Percentiles rank a stretch among this genome's conserved stretches.
These are phyloP conservation scores for Mimas tiliae DNA, from an alignment of 2,888 invertebrate genomes.

Conservation along the genomic window DNA sequence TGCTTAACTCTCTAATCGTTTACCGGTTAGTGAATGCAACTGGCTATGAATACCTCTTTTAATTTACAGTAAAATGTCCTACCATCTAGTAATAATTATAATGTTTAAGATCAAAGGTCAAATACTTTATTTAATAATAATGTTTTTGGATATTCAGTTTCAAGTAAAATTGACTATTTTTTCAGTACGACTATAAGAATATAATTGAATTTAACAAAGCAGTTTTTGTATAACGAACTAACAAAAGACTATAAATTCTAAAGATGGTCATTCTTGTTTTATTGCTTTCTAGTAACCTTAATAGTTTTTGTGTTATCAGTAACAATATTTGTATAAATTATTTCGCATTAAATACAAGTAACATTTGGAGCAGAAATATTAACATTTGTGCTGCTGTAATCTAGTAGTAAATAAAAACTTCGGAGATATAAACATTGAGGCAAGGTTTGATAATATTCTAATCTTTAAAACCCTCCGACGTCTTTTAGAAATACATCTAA, in stretches of 20 bases:
- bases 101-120: too few species aligned
- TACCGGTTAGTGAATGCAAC: too few species aligned
- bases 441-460: too few species aligned
- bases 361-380: neutral
- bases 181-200: neutral
- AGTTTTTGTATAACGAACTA: neutral
- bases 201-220: neutral
- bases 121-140: too few species aligned
- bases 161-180: neutral
- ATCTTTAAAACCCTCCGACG: too few species aligned
- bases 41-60: too few species aligned
- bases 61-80: too few species aligned
- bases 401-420: neutral
- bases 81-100: too few species aligned
- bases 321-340: neutral
- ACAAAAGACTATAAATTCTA: neutral
- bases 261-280: neutral
- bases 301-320: neutral
- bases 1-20: too few species aligned
- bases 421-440: neutral
- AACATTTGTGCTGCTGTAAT: neutral
- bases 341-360: neutral
- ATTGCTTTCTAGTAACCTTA: slow-evolving; percentile 2
- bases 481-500: too few species aligned
- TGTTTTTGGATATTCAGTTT: too few species aligned